Evolutionary conservation across 2,888 invertebrate genomes (phyloP), one percentile per base, ranked within the genome.

Genomic region (Melieria crassipennis): DNA sequence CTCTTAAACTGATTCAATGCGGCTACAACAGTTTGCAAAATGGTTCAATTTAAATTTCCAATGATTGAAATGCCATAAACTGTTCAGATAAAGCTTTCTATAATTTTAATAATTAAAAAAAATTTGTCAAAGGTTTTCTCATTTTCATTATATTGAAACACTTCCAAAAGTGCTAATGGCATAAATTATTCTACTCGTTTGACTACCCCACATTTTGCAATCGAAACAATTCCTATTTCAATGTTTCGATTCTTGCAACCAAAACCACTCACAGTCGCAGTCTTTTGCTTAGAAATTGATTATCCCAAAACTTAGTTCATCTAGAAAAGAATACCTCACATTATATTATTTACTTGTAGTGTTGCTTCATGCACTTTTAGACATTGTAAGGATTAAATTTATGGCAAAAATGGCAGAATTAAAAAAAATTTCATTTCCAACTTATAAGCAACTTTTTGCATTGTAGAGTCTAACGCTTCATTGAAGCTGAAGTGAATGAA

Each of bases 251-350:
- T 3, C 11, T 50, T 11, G 9, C 7, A 10, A 10, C 50, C 2
- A 11, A 11, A 50, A 50, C 50, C 1, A 30, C 30, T 30, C 30
- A 30, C 30, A 30, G 30, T 30, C 30, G 30, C 30, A 30, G 50
- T 10, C 13, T n/a, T 16, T 16, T 9, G 13, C 60, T 60, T 60
- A 61, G 61, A 61, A 61, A 61, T 60, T 30, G 60, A 60, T 60
- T 7, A 42, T 30, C 45, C 11, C 4, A 6, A 30, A 30, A 30
- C 30, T 30, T 30, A 30, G 42, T 13, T 30, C 5, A 30, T 7
- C 16, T 16, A 30, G 30, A 13, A 58, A 42, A 30, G 48, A 63
- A 48, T 63, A 63, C 63, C 63, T 63, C 63, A 63, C 11, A 65
- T 55, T 52, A 16, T 7, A 11, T 65, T 55, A 52, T 56, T 69